phyloP scores from a whole-genome alignment of 2,888 invertebrate genomes.

The Nephrocerus scutellatus region DNA sequence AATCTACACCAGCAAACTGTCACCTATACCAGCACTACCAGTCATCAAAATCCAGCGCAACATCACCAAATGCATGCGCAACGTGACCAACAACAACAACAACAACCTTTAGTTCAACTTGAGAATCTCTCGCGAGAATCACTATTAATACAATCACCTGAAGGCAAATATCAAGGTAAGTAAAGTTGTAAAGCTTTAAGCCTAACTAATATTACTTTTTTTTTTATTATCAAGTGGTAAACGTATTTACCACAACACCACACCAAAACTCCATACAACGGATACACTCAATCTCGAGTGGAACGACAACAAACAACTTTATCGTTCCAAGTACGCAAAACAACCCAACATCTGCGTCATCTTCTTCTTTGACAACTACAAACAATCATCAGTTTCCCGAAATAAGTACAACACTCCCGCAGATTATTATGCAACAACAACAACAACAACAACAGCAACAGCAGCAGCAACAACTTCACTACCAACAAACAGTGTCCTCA shows the following conservation, averaged over 20 bases:
- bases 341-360: constrained; percentile 15
- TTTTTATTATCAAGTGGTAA: constrained; percentile 31
- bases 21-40: constrained; percentile 8
- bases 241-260: constrained; percentile 33
- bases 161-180: constrained; percentile 42
- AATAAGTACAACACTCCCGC: constrained; percentile 28
- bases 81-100: constrained; percentile 10
- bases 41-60: constrained; percentile 17
- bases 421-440: constrained; percentile 28
- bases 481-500: no score
- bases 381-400: constrained; percentile 25
- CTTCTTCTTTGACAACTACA: no score
- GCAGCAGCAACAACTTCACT: constrained; percentile 23
- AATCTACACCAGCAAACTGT: no score
- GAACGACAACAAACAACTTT: constrained; percentile 22
- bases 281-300: constrained; percentile 8
- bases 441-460: constrained; percentile 19
- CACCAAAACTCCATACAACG: constrained; percentile 18
- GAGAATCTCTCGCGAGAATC: constrained; percentile 37
- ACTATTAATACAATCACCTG: constrained; percentile 39
- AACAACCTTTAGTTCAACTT: constrained; percentile 26
- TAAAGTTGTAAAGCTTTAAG: not conserved
- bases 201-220: not conserved
- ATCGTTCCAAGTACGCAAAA: constrained; percentile 10
- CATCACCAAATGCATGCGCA: constrained; percentile 9